Base-by-base conservation (phyloP, 2,888 invertebrate genomes). In the Cheiracanthium punctorium region DNA sequence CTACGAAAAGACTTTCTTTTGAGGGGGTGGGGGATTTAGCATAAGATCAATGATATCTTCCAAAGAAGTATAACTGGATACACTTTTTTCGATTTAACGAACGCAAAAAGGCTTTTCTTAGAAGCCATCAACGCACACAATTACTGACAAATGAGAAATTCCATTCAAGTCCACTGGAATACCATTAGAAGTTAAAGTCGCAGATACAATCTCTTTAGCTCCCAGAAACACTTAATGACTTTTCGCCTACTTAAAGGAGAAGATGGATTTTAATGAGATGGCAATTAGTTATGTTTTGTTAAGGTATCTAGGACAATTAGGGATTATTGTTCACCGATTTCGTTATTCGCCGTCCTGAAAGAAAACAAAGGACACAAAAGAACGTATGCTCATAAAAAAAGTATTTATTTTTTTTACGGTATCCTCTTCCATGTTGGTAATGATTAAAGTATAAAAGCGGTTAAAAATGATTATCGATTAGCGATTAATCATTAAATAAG, bases 241-340 rank as follows among this genome's bases (percentile, higher is more conserved):
- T 71, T 80, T 71, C 41, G 24, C 69, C 67, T 33, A 48, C 24
- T 33, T 52, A 71, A 37, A 17, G 72, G 65, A 52, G 73, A n/a
- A 58, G 33, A 64, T 48, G 48, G 65, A 33, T 84, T 82, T 84
- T 84, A 84, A 79, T 84, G 84, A 84, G 72, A 17, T 32, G n/a
- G 84, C 72, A 84, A 79, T 84, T 79, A 84, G 73, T 52, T 30
- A 69, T 84, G 84, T 79, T 79, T 84, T 84, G 84, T 73, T 84
- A 52, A 41, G n/a, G n/a, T n/a, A n/a, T n/a, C n/a, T n/a, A n/a
- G 41, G 52, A 58, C 72, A 84, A 84, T 84, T 79, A 79, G 73
- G 65, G 52, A 67, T 76, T 76, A 77, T 77, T 72, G 77, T 30
- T 30, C 17, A 32, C 14, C 30, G 67, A 32, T 67, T 67, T 32